phyloP scores from a whole-genome alignment of 2,797 vertebrate species.

The Hozukius guyotensis region DNA sequence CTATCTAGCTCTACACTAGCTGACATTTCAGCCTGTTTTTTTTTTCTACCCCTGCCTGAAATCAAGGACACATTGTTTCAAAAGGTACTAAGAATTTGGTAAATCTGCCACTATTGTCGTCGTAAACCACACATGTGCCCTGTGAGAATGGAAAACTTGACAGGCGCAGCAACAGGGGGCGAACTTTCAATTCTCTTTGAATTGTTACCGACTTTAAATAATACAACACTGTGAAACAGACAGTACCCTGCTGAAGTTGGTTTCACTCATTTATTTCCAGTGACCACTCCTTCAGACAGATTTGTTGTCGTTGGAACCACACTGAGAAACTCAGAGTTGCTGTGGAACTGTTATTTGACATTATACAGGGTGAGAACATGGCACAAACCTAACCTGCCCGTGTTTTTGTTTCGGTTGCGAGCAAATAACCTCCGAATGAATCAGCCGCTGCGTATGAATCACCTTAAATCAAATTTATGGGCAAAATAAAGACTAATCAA shows the following conservation, averaged over 20 bases:
- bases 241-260: not conserved
- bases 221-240: not conserved
- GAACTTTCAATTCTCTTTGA: not conserved
- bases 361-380: constrained; percentile 37
- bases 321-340: constrained; percentile 14
- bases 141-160: not conserved
- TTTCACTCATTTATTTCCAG: constrained; percentile 20
- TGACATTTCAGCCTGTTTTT: not conserved
- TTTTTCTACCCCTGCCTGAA: not conserved
- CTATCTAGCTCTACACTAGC: not conserved
- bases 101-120: not conserved
- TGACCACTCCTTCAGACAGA: constrained; percentile 28
- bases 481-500: constrained; percentile 51
- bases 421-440: constrained; percentile 50
- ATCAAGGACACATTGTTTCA: not conserved
- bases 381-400: constrained; percentile 31
- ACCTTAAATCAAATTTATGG: constrained; percentile 52
- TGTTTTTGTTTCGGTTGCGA: constrained; percentile 60
- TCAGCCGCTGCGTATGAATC: constrained; percentile 53
- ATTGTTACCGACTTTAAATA: not conserved
- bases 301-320: constrained; percentile 54
- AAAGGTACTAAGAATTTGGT: not conserved
- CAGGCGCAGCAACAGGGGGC: not conserved
- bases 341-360: constrained; percentile 31
- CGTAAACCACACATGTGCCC: not conserved